Conservation (phyloP, 2,797 vertebrate genomes). For the Sarcoramphus papa region DNA sequence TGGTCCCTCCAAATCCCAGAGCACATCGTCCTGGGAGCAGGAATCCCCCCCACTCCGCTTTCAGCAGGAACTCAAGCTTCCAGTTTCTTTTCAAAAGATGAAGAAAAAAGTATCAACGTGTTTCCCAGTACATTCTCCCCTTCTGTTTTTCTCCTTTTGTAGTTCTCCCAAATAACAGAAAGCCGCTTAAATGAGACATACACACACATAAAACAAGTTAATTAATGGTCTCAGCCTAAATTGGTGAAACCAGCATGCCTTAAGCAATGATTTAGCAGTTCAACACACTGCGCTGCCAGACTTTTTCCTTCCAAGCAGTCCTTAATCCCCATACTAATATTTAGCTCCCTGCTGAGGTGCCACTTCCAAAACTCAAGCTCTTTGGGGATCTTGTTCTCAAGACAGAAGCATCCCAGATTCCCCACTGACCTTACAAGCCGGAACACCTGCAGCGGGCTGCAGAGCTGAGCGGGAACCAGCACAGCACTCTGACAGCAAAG, state of each 20-base stretch:
- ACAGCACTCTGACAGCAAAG: accelerated
- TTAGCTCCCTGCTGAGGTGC: background rate
- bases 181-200: background rate
- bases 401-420: background rate
- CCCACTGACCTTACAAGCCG: background rate
- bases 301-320: background rate
- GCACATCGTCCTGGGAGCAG: background rate
- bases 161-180: background rate
- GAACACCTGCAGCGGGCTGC: background rate
- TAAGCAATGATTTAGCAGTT: background rate
- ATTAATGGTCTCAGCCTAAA: background rate
- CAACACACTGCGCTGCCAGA: background rate
- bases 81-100: background rate
- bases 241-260: background rate
- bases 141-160: background rate
- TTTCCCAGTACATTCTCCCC: background rate
- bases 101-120: accelerated
- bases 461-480: background rate
- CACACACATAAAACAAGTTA: background rate
- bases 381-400: background rate
- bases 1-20: background rate
- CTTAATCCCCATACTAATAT: background rate
- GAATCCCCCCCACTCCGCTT: background rate
- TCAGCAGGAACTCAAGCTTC: background rate
- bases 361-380: background rate